Conservation (phyloP, 53 echinoderm and acorn worm species). For the Zoroaster sp. region DNA sequence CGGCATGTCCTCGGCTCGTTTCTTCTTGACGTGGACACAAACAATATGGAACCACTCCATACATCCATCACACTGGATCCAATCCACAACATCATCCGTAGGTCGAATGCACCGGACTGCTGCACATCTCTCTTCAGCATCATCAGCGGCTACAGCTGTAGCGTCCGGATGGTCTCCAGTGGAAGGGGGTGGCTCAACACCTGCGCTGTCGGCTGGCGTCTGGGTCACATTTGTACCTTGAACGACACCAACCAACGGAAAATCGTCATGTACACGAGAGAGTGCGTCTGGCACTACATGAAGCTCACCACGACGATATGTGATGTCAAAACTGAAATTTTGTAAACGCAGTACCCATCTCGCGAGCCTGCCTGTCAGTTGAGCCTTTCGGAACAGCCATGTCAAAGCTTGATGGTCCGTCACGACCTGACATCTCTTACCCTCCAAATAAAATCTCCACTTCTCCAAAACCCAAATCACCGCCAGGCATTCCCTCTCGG, state of each 20-base stretch:
- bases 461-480: conserved; percentile 18
- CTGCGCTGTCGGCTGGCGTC: too few relatives aligned
- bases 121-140: too few relatives aligned
- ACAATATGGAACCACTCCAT: conserved; percentile 12
- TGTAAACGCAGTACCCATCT: conserved; percentile 41
- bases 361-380: conserved; percentile 24
- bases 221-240: too few relatives aligned
- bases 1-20: not conserved
- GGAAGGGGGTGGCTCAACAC: not conserved
- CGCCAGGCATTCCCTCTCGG: conserved; percentile 45
- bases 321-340: conserved; percentile 38
- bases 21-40: conserved; percentile 2
- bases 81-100: not conserved
- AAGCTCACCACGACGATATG: conserved; percentile 23
- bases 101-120: not conserved
- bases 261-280: not conserved
- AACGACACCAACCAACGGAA: not conserved
- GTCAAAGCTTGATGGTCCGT: conserved; percentile 51
- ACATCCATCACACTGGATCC: conserved; percentile 46
- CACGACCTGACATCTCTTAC: not conserved
- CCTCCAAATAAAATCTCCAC: conserved; percentile 39
- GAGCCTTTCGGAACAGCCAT: conserved; percentile 44
- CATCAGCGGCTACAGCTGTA: too few relatives aligned
- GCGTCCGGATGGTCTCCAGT: not conserved
- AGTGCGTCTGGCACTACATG: conserved; percentile 37